phyloP scores from a whole-genome alignment of 1,140 invertebrate genomes.

The Magallana angulata region DNA sequence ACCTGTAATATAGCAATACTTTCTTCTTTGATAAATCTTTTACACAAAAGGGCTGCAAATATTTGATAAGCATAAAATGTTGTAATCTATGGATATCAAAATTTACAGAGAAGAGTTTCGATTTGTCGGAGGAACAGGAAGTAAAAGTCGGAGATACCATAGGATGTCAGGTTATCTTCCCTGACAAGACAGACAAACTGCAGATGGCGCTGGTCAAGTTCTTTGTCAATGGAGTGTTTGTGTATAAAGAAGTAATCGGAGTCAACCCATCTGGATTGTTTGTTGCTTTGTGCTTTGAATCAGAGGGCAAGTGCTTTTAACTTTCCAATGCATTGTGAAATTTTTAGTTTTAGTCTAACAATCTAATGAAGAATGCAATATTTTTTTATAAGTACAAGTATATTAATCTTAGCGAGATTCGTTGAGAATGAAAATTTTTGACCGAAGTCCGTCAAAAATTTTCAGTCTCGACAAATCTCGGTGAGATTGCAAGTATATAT shows the following conservation, averaged over 20 bases:
- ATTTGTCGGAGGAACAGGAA: background rate
- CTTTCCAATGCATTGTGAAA: background rate
- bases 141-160: conserved; percentile 10
- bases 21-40: too few species aligned
- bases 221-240: conserved; percentile 12
- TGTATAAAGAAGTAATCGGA: conserved; percentile 20
- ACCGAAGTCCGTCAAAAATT: too few species aligned
- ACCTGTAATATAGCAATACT: too few species aligned
- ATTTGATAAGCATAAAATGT: too few species aligned
- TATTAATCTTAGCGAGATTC: too few species aligned
- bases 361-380: too few species aligned
- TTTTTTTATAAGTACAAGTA: too few species aligned
- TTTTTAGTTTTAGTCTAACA: background rate
- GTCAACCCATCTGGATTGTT: conserved; percentile 20
- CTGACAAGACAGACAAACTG: conserved; percentile 6
- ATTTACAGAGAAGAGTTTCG: conserved; percentile 23
- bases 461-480: too few species aligned
- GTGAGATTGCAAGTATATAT: too few species aligned
- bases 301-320: background rate
- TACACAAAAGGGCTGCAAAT: too few species aligned
- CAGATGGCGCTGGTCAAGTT: conserved; percentile 29
- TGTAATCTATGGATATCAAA: too few species aligned
- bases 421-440: too few species aligned
- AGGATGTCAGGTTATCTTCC: conserved; percentile 40
- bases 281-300: conserved; percentile 38